phyloP scores from a whole-genome alignment of 37 sponge, comb jelly and placozoan species.

The Cladorhizidae sp. region DNA sequence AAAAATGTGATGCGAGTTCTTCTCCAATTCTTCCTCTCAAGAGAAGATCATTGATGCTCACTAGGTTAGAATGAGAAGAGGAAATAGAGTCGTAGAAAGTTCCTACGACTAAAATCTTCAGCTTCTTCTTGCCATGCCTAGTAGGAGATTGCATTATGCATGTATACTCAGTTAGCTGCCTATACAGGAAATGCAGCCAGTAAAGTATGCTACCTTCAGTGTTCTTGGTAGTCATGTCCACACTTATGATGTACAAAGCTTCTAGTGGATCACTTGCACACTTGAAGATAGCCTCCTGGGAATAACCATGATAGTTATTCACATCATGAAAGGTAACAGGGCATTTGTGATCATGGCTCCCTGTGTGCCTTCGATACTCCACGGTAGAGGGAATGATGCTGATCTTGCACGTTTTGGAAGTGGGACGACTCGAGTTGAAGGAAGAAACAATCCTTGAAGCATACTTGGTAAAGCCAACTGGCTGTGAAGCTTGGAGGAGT shows the following conservation, averaged over 20 bases:
- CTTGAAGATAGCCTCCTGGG: slow-evolving; percentile 37
- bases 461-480: too few relatives aligned
- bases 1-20: slow-evolving; percentile 5
- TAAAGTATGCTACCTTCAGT: slow-evolving; percentile 7
- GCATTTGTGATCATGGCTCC: slow-evolving; percentile 2
- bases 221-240: neutral
- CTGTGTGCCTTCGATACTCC: neutral
- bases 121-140: neutral
- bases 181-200: slow-evolving; percentile 16
- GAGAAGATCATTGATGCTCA: neutral
- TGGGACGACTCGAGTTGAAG: neutral
- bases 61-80: neutral
- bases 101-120: slow-evolving; percentile 8
- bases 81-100: neutral
- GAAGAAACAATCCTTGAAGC: neutral
- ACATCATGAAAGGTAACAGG: slow-evolving; percentile 27
- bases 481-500: slow-evolving; percentile 6
- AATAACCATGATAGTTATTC: slow-evolving; percentile 14
- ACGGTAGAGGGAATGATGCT: slow-evolving; percentile 20
- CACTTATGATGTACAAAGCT: slow-evolving; percentile 27
- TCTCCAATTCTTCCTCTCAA: neutral
- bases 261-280: slow-evolving; percentile 14
- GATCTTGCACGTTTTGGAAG: neutral
- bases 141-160: neutral
- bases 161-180: neutral